Evolutionary conservation across 2,888 invertebrate species (phyloP), one percentile per base, ranked within the genome.

Genomic region (Crocallis elinguaria): DNA sequence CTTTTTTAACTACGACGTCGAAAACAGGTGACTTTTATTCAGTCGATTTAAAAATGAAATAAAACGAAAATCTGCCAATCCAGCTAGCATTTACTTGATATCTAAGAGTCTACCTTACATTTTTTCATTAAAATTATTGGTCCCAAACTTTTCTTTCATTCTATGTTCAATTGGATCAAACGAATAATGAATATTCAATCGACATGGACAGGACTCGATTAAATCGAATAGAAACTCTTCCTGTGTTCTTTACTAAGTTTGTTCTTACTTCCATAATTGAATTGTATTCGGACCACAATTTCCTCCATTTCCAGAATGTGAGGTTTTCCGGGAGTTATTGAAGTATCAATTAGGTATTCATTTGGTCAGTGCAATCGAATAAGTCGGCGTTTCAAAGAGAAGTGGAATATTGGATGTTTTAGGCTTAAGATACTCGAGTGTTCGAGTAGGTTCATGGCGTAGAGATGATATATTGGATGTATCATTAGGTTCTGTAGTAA

Each of bases 141-240:
- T 11, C 21, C 6, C 8, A 42, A 49, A 46, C 29, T 36, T 53
- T 43, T 44, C 36, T 30, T 42, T 45, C 36, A 32, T 25, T 32
- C 39, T 14, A 36, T 32, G 27, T 41, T 49, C 35, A 30, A 45
- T 41, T 55, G 36, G 49, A 45, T 49, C 39, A 45, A 27, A 37
- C 55, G 55, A 55, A 41, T 48, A 48, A 60, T 63, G 54, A 67
- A 65, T 65, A 67, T 67, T 67, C 59, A 62, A 63, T 63, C 32
- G 54, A 30, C 44, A 50, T 29, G 50, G 45, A 54, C 55, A 39
- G 37, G 55, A 53, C 49, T 61, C 57, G 48, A 45, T 59, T 60
- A 57, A 65, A 63, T 65, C 56, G 55, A 60, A 57, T 60, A 52
- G 30, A 51, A 49, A 49, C 45, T 50, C 49, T 48, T 53, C 35